phyloP scores from a whole-genome alignment of 2,888 invertebrate genomes.

The Geophilus truncorum region DNA sequence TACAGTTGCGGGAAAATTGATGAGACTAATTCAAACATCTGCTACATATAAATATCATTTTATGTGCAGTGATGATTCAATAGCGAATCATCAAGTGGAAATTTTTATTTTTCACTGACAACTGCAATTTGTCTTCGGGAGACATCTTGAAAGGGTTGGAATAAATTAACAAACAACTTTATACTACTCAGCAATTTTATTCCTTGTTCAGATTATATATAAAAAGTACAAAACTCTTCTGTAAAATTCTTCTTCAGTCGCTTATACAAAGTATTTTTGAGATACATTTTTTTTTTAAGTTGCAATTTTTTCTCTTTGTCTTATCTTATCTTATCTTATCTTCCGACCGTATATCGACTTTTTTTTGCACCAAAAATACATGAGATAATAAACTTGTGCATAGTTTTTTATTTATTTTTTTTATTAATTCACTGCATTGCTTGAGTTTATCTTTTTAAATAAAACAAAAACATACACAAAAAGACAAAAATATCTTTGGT shows the following conservation, averaged over 20 bases:
- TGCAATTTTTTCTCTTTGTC: not conserved
- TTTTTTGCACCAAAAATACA: conserved; percentile 8
- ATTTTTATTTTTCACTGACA: too few species aligned
- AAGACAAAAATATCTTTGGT: not conserved
- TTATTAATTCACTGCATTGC: not conserved
- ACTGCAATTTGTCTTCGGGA: too few species aligned
- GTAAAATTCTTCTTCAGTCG: not conserved
- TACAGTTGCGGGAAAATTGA: too few species aligned
- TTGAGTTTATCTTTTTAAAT: not conserved
- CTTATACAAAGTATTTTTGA: conserved; percentile 12
- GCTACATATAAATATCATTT: too few species aligned
- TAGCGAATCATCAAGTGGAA: too few species aligned
- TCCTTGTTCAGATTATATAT: not conserved
- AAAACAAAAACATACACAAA: not conserved
- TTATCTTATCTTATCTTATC: not conserved
- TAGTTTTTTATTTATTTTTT: too few species aligned
- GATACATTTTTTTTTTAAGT: not conserved
- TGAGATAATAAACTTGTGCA: not conserved
- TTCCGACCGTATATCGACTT: not conserved
- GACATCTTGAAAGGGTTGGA: too few species aligned
- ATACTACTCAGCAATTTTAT: not conserved
- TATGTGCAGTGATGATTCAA: too few species aligned
- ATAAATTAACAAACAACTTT: not conserved
- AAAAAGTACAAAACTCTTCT: conserved; percentile 11
- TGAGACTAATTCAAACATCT: too few species aligned